phyloP scores from a whole-genome alignment of 2,888 invertebrate genomes.

The Campoplex capitator region DNA sequence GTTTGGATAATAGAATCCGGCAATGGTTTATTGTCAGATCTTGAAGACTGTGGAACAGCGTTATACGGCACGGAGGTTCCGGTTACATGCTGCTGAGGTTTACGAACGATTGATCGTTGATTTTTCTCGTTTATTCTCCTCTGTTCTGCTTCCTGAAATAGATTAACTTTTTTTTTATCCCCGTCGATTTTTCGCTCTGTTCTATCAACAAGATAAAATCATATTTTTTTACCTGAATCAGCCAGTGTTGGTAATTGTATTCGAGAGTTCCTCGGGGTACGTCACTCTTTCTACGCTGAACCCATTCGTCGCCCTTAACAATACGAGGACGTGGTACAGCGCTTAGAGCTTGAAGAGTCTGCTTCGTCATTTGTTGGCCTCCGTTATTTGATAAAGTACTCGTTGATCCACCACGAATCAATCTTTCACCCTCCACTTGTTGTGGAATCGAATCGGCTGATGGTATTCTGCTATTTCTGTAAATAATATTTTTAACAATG shows the following conservation, averaged over 20 bases:
- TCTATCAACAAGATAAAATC: neutral
- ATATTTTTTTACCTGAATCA: slow-evolving; percentile 89
- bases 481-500: slow-evolving; percentile 70
- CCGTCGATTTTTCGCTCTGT: neutral
- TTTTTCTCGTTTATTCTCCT: slow-evolving; percentile 90
- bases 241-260: slow-evolving; percentile 94
- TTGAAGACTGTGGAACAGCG: slow-evolving; percentile 80
- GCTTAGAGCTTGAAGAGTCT: slow-evolving; percentile 90
- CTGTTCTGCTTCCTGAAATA: slow-evolving; percentile 94
- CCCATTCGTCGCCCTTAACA: slow-evolving; percentile 90
- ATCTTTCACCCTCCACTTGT: slow-evolving; percentile 82
- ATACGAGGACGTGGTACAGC: slow-evolving; percentile 92
- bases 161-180: neutral
- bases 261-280: slow-evolving; percentile 83
- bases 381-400: slow-evolving; percentile 77
- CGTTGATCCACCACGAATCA: slow-evolving; percentile 84
- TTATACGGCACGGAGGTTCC: slow-evolving; percentile 82
- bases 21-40: slow-evolving; percentile 87
- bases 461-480: slow-evolving; percentile 87
- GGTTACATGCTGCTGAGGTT: slow-evolving; percentile 84
- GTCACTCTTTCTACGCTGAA: slow-evolving; percentile 87
- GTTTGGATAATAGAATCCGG: slow-evolving; percentile 90
- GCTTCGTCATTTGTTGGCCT: slow-evolving; percentile 89
- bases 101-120: slow-evolving; percentile 83
- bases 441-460: slow-evolving; percentile 88